A percentile compares a stretch with the other conserved stretches of the same genome.
phyloP scores from a whole-genome alignment of 2,888 invertebrate genomes.

The Tenthredo scrophulariae region DNA sequence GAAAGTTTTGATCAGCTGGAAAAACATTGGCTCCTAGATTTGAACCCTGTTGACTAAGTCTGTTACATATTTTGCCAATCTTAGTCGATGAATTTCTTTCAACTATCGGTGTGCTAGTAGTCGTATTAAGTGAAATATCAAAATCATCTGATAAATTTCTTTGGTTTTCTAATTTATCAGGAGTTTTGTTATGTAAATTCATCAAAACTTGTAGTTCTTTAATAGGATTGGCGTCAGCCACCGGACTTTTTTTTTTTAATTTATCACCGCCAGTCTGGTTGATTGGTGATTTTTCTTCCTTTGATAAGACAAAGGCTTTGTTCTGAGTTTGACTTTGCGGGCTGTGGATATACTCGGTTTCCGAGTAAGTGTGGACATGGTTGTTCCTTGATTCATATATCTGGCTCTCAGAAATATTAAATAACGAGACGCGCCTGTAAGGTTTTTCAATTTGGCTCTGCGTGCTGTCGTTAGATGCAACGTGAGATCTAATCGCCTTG shows the following conservation, averaged over 20 bases:
- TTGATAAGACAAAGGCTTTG: background rate
- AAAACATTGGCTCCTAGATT: background rate
- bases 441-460: slow-evolving; percentile 30
- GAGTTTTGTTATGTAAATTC: slow-evolving; percentile 44
- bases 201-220: slow-evolving; percentile 20
- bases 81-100: slow-evolving; percentile 49
- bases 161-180: background rate
- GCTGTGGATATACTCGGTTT: slow-evolving; percentile 6
- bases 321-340: slow-evolving; percentile 12
- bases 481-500: slow-evolving; percentile 1
- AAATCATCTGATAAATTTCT: slow-evolving; percentile 28
- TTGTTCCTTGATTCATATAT: slow-evolving; percentile 1
- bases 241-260: slow-evolving; percentile 25
- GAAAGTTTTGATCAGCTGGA: background rate
- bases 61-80: slow-evolving; percentile 48
- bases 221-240: background rate
- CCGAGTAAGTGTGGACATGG: background rate
- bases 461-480: slow-evolving; percentile 3
- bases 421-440: slow-evolving; percentile 31
- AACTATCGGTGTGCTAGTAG: slow-evolving; percentile 58
- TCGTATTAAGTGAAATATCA: slow-evolving; percentile 9
- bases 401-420: background rate
- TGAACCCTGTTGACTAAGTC: background rate
- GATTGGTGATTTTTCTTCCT: slow-evolving; percentile 13
- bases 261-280: background rate